Base-by-base conservation (phyloP, 2,888 invertebrate genomes). In the Willowsia nigromaculata region DNA sequence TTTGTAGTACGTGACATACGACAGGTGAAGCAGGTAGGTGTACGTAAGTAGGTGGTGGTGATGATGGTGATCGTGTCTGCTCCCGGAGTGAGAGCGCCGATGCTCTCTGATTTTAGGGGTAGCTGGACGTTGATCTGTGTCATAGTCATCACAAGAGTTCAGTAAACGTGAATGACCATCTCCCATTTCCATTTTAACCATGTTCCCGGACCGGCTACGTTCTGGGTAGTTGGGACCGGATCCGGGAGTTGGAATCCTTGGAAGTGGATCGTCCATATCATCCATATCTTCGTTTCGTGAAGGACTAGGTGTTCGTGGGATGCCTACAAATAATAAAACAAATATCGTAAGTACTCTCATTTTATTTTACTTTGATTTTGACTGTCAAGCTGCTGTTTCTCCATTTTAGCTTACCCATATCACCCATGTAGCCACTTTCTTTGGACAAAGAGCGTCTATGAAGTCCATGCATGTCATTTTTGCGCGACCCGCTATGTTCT, bases 251-350 rank as follows among this genome's bases (percentile, higher is more conserved):
- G 90, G 90, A 62, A 91, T 90, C 82, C 91, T 22, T 0, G 91
- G 91, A 25, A 91, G 87, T 6, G 90, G 88, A 47, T 91, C 89
- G 43, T 90, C 91, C 83, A 90, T 86, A 9, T 89, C 90, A 76
- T 90, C 83, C 53, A 91, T 90, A 71, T 91, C 91, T 25, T 90
- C 91, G 22, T 85, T 90, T 71, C 92, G 85, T 1, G 92, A 92
- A 11, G 93, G 93, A 84, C 91, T 91, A 27, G 93, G 93, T 9
- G 93, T 93, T 27, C 92, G 80, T 4, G 93, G 93, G 43, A 91
- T 81, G 27, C 88, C 90, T 82, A 15, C n/a, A 11, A 74, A 1
- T n/a, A n/a, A n/a, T n/a, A n/a, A n/a, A n/a, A n/a, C n/a, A n/a
- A n/a, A n/a, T n/a, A n/a, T n/a, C n/a, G n/a, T n/a, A n/a, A n/a